Base-by-base conservation (phyloP, 1,140 invertebrate species). In the Ceratosolen solmsi region DNA sequence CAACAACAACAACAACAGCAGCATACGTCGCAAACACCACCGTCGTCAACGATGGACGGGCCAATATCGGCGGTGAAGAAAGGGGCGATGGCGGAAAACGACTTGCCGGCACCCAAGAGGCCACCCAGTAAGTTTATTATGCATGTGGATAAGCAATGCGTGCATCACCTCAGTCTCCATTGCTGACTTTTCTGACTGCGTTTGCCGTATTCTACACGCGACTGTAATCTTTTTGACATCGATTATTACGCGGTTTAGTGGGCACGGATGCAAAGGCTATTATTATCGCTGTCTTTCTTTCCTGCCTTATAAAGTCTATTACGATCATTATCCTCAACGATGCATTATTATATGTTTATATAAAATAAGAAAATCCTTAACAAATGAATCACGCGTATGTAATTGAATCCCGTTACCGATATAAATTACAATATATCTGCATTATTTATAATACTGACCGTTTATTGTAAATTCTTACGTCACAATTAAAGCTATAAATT, bases 61-160 rank as follows among this genome's bases (percentile, higher is more conserved):
- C 79, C 87, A 20, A 86, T 89, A 25, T 86, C 89, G 17, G 82
- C 90, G 17, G 8, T 11, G 36, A 79, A 93, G 91, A 85, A 88
- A 92, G 82, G 91, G 91, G 17, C 89, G 91, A 8, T 75, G 0
- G 86, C 90, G 0, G 92, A 93, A 72, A 89, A 88, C 27, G 91
- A 93, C 84, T 78, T 90, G 46, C 88, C 92, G 72, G 89, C 88
- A 58, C 94, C 95, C 13, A 96, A 96, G 88, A 93, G 95, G 90
- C 94, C 94, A 79, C 93, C 94, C 83, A 95, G 95, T 96, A 92
- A 94, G 94, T 93, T n/a, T 49, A 25, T n/a, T 49, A 25, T 58
- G 36, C 36, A 58, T 30, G 30, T 70, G 27, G 3, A n/a, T 27
- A 33, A n/a, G 2, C 5, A 70, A 41, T 70, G 22, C 22, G 22